A percentile compares a stretch with the other conserved stretches of the same genome.
These are phyloP conservation scores for Halictus quadricinctus DNA, from an alignment of 2,888 invertebrate genomes.

Conservation along the genomic window DNA sequence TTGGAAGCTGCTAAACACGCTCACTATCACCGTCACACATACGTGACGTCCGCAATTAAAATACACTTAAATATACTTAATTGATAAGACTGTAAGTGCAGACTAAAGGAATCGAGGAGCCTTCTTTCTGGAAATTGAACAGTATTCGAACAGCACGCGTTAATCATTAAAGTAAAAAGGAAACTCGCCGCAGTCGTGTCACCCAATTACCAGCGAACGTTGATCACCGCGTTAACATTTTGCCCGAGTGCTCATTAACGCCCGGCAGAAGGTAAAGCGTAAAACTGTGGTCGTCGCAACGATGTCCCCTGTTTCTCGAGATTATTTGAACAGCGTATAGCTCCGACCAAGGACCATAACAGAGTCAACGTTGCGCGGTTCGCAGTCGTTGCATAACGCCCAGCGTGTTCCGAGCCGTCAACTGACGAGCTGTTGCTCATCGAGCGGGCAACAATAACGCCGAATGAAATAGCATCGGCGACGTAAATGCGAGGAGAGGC, in stretches of 20 bases:
- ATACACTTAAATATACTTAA: too few relatives aligned
- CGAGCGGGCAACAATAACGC: constrained; percentile 22
- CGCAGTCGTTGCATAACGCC: constrained; percentile 39
- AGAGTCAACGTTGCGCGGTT: constrained; percentile 7
- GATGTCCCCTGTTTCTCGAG: neutral
- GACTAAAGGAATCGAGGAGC: neutral
- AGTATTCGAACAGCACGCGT: neutral
- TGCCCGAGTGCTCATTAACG: neutral
- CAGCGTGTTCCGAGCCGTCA: neutral
- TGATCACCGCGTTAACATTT: neutral
- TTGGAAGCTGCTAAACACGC: too few relatives aligned
- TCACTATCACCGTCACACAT: too few relatives aligned
- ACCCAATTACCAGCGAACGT: neutral
- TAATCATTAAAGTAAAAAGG: neutral
- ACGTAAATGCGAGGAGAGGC: constrained; percentile 10
- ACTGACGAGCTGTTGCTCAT: constrained; percentile 3
- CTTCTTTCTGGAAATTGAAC: neutral
- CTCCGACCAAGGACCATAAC: neutral
- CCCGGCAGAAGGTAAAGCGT: neutral
- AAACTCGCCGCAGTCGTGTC: neutral
- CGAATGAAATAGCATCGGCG: constrained; percentile 31
- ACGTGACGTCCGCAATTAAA: too few relatives aligned
- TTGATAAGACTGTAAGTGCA: neutral
- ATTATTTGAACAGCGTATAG: neutral
- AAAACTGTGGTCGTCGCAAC: neutral